Evolutionary conservation across 2,888 invertebrate genomes (phyloP), one percentile per base, ranked within the genome.

Genomic region (Cactoblastis cactorum): DNA sequence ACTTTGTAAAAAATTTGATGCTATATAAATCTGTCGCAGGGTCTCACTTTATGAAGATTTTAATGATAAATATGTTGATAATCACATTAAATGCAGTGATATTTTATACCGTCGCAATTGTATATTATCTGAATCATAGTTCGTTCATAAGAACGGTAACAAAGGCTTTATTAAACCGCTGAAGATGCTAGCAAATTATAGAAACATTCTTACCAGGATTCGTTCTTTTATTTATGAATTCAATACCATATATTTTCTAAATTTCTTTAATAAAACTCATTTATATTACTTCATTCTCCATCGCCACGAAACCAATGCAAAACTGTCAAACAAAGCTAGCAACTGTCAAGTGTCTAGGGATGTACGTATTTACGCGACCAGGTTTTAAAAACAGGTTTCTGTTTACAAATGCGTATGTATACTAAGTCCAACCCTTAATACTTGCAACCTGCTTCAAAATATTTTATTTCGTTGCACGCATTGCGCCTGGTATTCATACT

Each of bases 221-320:
- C 12, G 12, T 15, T 6, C 3, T 14, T 14, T 14, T 12, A 22
- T 22, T 15, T 43, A 11, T 18, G n/a, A 18, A 18, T n/a, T 17
- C n/a, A 18, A 11, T 38, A 38, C n/a, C 38, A 41, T 41, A 14
- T 14, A 41, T 41, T 14, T 14, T 41, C 22, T 14, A 22, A 24
- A 41, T 41, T 41, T 41, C 24, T 18, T 41, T 8, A 24, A 28
- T 18, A 38, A 3, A 19, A 38, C 8, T 38, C 38, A 6, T n/a
- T 3, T 18, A 38, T 18, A 11, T 11, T 37, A 41, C 56, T 63
- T 69, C 8, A 28, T 28, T 28, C 9, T 2, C 5, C 28, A 28
- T 52, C 54, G 79, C 80, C 79, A 79, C 80, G 77, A 78, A 77
- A 60, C 67, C 74, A 69, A 70, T 57, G 66, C 69, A 61, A 64